Conservation (phyloP, 2,888 invertebrate species). For the Sarcophaga rosellei region DNA sequence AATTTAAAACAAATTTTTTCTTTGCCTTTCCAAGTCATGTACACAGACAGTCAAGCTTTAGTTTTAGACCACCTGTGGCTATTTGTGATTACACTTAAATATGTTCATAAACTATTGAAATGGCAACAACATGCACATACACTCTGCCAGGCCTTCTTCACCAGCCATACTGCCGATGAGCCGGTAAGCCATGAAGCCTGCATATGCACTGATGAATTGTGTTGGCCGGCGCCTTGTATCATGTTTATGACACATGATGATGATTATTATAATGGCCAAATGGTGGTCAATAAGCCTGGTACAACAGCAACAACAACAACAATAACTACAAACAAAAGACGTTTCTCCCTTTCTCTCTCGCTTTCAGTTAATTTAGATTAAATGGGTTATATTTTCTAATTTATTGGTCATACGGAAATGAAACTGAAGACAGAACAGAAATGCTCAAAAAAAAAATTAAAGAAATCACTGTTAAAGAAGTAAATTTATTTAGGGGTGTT, state of each 20-base stretch:
- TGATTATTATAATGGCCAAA: slow-evolving; percentile 70
- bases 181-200: not conserved
- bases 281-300: slow-evolving; percentile 45
- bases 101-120: slow-evolving; percentile 70
- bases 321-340: not conserved
- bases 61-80: slow-evolving; percentile 78
- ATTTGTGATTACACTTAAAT: slow-evolving; percentile 78
- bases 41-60: not conserved
- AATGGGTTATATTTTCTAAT: slow-evolving; percentile 77
- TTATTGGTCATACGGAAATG: slow-evolving; percentile 74
- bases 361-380: slow-evolving; percentile 77
- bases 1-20: not conserved
- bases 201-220: slow-evolving; percentile 52
- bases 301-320: not conserved
- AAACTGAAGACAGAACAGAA: not conserved
- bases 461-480: too few species aligned
- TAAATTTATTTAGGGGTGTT: too few species aligned
- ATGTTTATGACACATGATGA: slow-evolving; percentile 80
- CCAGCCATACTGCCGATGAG: not conserved
- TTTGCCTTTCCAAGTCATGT: not conserved
- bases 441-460: too few species aligned
- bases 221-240: slow-evolving; percentile 78
- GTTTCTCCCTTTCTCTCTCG: not conserved
- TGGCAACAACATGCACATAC: not conserved
- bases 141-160: not conserved